A percentile compares a stretch with the other conserved stretches of the same genome.
Evolutionary conservation across 2,888 invertebrate species (phyloP).

Genomic region (Capitulum mitella): DNA sequence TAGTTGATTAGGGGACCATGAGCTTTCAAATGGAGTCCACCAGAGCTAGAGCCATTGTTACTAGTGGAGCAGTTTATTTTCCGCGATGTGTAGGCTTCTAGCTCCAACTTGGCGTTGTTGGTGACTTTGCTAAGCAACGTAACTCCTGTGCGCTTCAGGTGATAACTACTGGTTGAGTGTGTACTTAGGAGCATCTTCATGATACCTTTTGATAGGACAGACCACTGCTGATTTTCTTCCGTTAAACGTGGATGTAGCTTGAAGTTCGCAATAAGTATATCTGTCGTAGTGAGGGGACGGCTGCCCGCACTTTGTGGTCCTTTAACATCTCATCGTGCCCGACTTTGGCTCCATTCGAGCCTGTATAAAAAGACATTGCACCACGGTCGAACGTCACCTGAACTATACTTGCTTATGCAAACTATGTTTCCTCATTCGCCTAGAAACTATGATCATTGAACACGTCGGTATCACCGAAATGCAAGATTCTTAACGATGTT

Average conservation of each 20-base stretch:
- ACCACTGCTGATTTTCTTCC: not conserved
- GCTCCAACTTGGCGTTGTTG: not conserved
- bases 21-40: slow-evolving; percentile 6
- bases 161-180: not conserved
- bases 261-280: not conserved
- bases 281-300: not conserved
- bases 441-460: not conserved
- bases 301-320: not conserved
- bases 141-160: not conserved
- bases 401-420: too few species aligned
- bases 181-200: too few species aligned
- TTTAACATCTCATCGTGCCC: not conserved
- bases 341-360: not conserved
- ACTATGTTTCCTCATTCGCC: not conserved
- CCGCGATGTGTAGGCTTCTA: not conserved
- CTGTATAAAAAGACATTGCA: not conserved
- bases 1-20: not conserved
- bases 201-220: too few species aligned
- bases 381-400: too few species aligned
- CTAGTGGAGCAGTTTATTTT: not conserved
- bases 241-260: not conserved
- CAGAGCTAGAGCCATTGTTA: not conserved
- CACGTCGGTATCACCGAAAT: too few species aligned
- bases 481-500: too few species aligned
- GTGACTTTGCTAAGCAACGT: not conserved